Percentiles rank a stretch among this genome's conserved stretches.
Evolutionary conservation across 1,140 invertebrate species (phyloP).

Genomic region (Drusus annulatus): DNA sequence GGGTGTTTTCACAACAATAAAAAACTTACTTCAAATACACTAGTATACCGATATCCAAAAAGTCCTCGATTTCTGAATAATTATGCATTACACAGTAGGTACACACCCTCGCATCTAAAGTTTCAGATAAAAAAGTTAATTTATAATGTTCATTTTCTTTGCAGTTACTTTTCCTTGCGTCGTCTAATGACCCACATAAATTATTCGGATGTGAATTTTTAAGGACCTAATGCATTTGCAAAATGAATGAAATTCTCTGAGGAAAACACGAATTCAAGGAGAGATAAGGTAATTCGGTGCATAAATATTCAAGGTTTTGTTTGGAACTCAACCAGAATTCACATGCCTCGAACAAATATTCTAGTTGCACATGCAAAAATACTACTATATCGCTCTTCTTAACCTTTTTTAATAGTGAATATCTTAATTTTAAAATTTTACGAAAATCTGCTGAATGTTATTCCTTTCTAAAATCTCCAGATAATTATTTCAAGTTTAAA

Average conservation of each 20-base stretch:
- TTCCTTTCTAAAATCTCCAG: too few relatives aligned
- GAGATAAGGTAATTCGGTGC: neutral
- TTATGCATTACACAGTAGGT: neutral
- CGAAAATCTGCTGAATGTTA: too few relatives aligned
- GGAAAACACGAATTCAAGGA: neutral
- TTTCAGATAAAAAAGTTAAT: constrained; percentile 49
- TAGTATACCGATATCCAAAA: neutral
- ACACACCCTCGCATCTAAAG: neutral
- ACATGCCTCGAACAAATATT: too few relatives aligned
- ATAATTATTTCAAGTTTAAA: too few relatives aligned
- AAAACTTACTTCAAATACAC: neutral
- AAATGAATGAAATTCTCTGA: neutral
- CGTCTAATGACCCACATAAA: constrained; percentile 51
- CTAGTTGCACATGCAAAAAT: too few relatives aligned
- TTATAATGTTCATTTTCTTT: constrained; percentile 50
- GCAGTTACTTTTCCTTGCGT: constrained; percentile 8
- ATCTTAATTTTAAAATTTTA: too few relatives aligned
- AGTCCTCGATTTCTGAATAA: neutral
- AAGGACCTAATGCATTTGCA: constrained; percentile 12
- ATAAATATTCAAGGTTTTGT: neutral
- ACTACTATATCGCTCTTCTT: too few relatives aligned
- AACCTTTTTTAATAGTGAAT: too few relatives aligned
- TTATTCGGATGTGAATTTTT: constrained; percentile 39
- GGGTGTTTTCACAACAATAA: too few relatives aligned
- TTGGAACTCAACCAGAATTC: too few relatives aligned